Base-by-base conservation (phyloP, 2,888 invertebrate genomes). In the Microdon myrmicae region DNA sequence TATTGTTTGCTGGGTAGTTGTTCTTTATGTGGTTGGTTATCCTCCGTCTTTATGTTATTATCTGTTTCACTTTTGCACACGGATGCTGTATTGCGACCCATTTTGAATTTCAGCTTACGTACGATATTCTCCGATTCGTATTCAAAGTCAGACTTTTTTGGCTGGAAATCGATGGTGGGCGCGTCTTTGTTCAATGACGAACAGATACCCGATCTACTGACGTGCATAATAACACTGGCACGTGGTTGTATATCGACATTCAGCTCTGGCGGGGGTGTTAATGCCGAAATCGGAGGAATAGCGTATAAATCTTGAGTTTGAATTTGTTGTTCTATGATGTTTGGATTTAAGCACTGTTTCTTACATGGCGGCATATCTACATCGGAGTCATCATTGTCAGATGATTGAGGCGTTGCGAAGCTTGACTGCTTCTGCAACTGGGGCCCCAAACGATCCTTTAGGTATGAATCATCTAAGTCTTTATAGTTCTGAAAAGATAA, bases 181-280 rank as follows among this genome's bases (percentile, higher is more conserved):
- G 72, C 1, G 23, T 58, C 64, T 34, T 71, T 71, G 37, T 73
- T 71, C 12, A 71, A 54, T 6, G 72, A 58, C 3, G 75, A 72
- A 81, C 87, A 90, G 22, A 89, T 88, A 29, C 92, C 93, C 74
- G 91, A 89, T 66, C 89, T 88, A 76, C 89, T 88, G 4, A 90
- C 92, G 69, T 86, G 86, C 90, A 92, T 93, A 69, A 94, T 94
- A 68, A 94, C 94, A 7, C 92, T 92, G 19, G 87, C 83, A 43
- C 85, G 80, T 38, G 79, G 72, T n/a, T 71, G 71, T 83, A 79
- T 67, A 83, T 81, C 44, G 80, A 79, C 22, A 80, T 75, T 39
- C 79, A 75, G 70, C 80, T 83, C 79, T 19, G 74, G 74, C 17
- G 74, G 74, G 1, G 76, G 72, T 20, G 76, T 74, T 72, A 75